Conservation (phyloP, 2,888 invertebrate species). For the Diploptera punctata region DNA sequence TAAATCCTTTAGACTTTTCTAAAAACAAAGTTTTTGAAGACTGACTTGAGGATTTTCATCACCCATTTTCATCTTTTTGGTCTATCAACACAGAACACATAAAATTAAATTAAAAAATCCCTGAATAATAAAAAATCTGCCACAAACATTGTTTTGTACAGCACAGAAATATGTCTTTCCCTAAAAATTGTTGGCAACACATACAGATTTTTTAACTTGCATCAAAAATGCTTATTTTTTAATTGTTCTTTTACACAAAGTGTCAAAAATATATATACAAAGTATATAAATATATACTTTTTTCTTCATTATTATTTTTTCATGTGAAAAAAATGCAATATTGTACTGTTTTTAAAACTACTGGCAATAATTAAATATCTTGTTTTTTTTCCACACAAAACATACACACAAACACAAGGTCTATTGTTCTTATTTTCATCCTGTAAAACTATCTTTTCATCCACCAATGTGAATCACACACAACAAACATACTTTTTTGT, state of each 20-base stretch:
- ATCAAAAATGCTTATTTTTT: slow-evolving; percentile 37
- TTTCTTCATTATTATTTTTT: slow-evolving; percentile 37
- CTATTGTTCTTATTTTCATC: slow-evolving; percentile 38
- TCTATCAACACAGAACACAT: slow-evolving; percentile 40
- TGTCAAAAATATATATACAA: slow-evolving; percentile 45
- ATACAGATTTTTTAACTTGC: slow-evolving; percentile 35
- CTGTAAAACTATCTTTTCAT: slow-evolving; percentile 40
- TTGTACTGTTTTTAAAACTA: slow-evolving; percentile 39
- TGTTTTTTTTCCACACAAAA: slow-evolving; percentile 37
- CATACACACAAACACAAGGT: slow-evolving; percentile 37
- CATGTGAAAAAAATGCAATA: slow-evolving; percentile 41
- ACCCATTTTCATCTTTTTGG: slow-evolving; percentile 34
- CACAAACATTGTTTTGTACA: slow-evolving; percentile 39
- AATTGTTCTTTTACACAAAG: slow-evolving; percentile 41
- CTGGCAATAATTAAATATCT: slow-evolving; percentile 37
- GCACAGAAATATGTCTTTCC: slow-evolving; percentile 35
- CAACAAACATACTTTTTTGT: slow-evolving; percentile 33
- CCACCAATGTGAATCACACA: slow-evolving; percentile 34
- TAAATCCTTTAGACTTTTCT: slow-evolving; percentile 31
- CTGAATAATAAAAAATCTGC: slow-evolving; percentile 37
- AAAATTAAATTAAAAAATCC: slow-evolving; percentile 34
- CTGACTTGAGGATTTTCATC: slow-evolving; percentile 32
- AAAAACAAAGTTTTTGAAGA: slow-evolving; percentile 37
- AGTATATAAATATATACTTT: slow-evolving; percentile 43
- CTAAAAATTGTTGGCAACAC: slow-evolving; percentile 38